Evolutionary conservation across 2,113 vertebrate genomes (phyloP), one percentile per base, ranked within the genome.

Genomic region (Lampris incognitus): DNA sequence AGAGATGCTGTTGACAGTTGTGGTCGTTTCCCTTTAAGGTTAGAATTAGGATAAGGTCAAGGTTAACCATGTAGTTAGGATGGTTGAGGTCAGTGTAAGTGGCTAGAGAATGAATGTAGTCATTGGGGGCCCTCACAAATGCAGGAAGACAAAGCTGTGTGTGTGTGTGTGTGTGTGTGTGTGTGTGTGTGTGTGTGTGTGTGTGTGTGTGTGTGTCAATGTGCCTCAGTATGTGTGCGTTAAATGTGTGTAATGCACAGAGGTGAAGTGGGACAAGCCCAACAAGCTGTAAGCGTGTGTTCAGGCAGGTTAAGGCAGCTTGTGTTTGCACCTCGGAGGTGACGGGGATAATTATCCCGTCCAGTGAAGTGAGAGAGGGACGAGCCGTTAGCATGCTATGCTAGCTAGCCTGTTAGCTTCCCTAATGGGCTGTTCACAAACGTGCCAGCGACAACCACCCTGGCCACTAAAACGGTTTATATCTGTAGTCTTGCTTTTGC

Each of bases 281-380:
- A 70, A 76, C 55, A 73, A 39, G 56, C 74, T 81, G 48, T 70
- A 75, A 46, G 64, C 76, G 70, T 84, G 50, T 79, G 83, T 84
- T 67, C 3, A 9, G 84, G 79, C 83, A 86, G 72, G 86, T 83
- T 5, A 42, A 66, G 83, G 74, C 84, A 71, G 75, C 82, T 56
- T 78, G 84, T 50, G 80, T 81, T 69, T 41, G 54, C 51, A 69
- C 42, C 36, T 73, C 58, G 42, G 77, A 85, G 66, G 74, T 74
- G 60, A 71, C 63, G 39, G 57, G 48, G 58, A 82, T 83, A 84
- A 90, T 87, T 63, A 85, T 69, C 59, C 55, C 54, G 6, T 2
- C 3, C 13, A 56, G 58, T 52, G 64, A 84, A 74, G 64, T 74
- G 44, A 75, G 46, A 69, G 52, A 69, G 40, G 51, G 70, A 71